Evolutionary conservation across 2,113 vertebrate genomes (phyloP), one percentile per base, ranked within the genome.

Genomic region (Anser brachyrhynchus): DNA sequence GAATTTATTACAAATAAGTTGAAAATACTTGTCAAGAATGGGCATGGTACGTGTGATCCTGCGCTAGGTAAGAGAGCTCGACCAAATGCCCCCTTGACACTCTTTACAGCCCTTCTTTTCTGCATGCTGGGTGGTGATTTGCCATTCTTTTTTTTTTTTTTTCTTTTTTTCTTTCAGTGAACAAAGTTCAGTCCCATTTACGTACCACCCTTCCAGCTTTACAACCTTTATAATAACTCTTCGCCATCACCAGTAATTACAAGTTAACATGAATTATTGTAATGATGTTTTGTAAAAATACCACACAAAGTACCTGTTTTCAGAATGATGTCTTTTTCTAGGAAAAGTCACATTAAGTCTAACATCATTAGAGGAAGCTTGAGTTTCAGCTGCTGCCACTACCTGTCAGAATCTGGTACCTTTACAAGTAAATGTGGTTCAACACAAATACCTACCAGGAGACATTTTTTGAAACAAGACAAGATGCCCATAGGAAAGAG

Each of bases 61-160:
- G 29, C 41, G 28, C 0, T 0, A 39, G 8, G 15, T 0, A 1
- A 1, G 31, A 58, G 28, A 35, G 13, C 11, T 8, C 4, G 21
- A 21, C 22, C 28, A 52, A 20, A 11, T 22, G 4, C 9, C 31
- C 54, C 58, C 1, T 1, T 23, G 33, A n/a, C 28, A 6, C 20
- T 19, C 13, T 77, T 54, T 22, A 17, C 28, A 33, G 37, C 26
- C 11, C 22, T 10, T 22, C 66, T 23, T 37, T 52, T 64, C 26
- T 22, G 6, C 4, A 6, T 13, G 6, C 1, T 13, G 2, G 33
- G 2, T 11, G 7, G 23, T 35, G 49, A 22, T 52, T 44, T 23
- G 29, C 6, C 4, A 1, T 23, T 51, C 2, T 41, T 46, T 29
- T 6, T 83, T 54, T 83, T 54, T 35, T 44, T 46, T 46, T 19